Percentiles rank a stretch among this genome's conserved stretches.
Evolutionary conservation across 92 coral and sea anemone genomes (phyloP).

Genomic region (Heteractis magnifica): DNA sequence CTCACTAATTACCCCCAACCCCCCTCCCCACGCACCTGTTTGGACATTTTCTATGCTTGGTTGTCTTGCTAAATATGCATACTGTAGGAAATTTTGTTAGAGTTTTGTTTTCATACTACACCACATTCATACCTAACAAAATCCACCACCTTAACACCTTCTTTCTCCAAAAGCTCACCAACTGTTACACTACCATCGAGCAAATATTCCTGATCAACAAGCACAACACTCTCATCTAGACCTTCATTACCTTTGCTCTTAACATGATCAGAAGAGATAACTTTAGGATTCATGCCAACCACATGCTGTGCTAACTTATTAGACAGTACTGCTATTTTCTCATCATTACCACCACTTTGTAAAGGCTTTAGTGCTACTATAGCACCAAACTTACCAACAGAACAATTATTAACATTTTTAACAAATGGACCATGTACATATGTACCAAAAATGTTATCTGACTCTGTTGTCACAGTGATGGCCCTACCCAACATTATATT

Average conservation of each 20-base stretch:
- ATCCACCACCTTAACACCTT: slow-evolving; percentile 72
- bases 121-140: slow-evolving; percentile 93
- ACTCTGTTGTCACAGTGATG: slow-evolving; percentile 88
- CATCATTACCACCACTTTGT: neutral
- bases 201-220: slow-evolving; percentile 84
- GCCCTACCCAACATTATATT: slow-evolving; percentile 73
- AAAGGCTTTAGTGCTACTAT: slow-evolving; percentile 67
- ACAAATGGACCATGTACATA: slow-evolving; percentile 91
- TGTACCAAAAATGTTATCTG: slow-evolving; percentile 68
- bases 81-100: too few relatives aligned
- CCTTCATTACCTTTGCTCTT: slow-evolving; percentile 18
- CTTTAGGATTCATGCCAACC: slow-evolving; percentile 91
- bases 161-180: slow-evolving; percentile 63
- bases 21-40: too few relatives aligned
- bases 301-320: slow-evolving; percentile 80
- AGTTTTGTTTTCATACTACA: slow-evolving; percentile 12
- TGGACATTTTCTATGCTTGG: too few relatives aligned
- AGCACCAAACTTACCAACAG: slow-evolving; percentile 90
- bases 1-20: too few relatives aligned
- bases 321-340: slow-evolving; percentile 45
- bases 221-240: slow-evolving; percentile 35
- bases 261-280: slow-evolving; percentile 39
- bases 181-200: slow-evolving; percentile 70
- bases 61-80: too few relatives aligned
- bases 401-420: slow-evolving; percentile 42